These are phyloP conservation scores for Crocuta crocuta DNA, from an alignment of 2,113 vertebrate species.

Conservation along the genomic window DNA sequence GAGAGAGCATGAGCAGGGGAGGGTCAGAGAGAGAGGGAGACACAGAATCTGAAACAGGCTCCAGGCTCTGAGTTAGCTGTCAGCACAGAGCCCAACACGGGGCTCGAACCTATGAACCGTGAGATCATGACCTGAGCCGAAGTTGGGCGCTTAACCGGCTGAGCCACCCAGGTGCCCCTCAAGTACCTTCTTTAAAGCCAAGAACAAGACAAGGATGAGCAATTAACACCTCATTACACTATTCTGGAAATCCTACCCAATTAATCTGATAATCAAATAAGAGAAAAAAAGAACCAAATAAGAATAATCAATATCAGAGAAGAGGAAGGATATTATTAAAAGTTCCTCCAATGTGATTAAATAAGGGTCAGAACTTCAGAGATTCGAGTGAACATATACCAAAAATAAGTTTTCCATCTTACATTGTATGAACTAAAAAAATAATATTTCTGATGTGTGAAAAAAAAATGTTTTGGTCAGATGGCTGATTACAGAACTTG, in stretches of 20 bases:
- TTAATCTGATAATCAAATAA: not conserved
- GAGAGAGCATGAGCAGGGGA: no score
- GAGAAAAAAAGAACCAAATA: not conserved
- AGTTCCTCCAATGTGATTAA: not conserved
- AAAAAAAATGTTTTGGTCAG: not conserved
- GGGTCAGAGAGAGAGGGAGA: no score
- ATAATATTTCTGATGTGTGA: not conserved
- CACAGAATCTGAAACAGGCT: no score
- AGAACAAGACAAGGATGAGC: no score
- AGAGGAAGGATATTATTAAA: not conserved
- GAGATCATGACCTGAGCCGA: no score
- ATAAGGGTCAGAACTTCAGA: not conserved
- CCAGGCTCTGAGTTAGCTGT: no score
- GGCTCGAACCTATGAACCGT: no score
- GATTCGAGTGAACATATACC: not conserved
- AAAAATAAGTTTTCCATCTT: not conserved
- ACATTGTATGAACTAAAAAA: not conserved
- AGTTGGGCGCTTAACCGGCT: no score
- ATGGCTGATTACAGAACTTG: not conserved
- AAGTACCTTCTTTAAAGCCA: no score
- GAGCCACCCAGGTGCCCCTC: no score
- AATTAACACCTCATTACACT: not conserved
- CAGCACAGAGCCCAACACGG: no score
- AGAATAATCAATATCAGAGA: not conserved
- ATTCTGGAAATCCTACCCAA: not conserved